These are phyloP conservation scores for Galerucella pusilla DNA, from an alignment of 2,888 invertebrate species.

Conservation along the genomic window DNA sequence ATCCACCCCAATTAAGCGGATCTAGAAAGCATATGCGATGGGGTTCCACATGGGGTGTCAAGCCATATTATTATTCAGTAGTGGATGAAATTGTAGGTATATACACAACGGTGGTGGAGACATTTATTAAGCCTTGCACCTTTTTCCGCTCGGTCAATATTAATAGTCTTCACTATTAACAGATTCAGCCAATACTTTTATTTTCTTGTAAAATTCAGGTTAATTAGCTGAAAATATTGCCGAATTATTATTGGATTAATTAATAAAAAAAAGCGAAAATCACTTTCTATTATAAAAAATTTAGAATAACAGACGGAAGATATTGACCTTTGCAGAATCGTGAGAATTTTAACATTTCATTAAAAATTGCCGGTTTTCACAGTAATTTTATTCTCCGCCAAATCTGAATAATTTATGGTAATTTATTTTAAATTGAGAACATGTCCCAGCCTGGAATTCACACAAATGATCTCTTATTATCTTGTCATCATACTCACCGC, in stretches of 20 bases:
- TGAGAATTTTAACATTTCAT: neutral
- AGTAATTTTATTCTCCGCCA: neutral
- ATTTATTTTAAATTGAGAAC: neutral
- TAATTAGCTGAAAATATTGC: neutral
- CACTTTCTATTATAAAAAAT: neutral
- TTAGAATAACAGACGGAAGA: neutral
- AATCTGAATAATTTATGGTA: neutral
- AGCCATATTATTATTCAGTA: no score
- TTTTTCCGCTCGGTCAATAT: no score
- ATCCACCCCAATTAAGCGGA: no score
- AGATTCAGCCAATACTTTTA: no score
- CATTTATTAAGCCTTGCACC: no score
- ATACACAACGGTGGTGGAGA: no score
- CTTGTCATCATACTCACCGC: neutral
- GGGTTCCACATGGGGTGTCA: no score
- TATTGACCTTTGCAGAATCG: constrained; percentile 1
- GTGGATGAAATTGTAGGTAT: no score
- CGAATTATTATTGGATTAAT: neutral
- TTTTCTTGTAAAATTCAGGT: no score
- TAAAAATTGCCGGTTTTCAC: neutral
- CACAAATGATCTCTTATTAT: neutral
- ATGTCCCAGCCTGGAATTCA: neutral
- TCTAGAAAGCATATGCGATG: no score
- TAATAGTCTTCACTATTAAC: no score
- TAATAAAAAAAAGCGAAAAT: neutral